A percentile compares a stretch with the other conserved stretches of the same genome.
These are phyloP conservation scores for Pseudococcus jackbeardsleyi DNA, from an alignment of 2,888 invertebrate genomes.

Conservation along the genomic window DNA sequence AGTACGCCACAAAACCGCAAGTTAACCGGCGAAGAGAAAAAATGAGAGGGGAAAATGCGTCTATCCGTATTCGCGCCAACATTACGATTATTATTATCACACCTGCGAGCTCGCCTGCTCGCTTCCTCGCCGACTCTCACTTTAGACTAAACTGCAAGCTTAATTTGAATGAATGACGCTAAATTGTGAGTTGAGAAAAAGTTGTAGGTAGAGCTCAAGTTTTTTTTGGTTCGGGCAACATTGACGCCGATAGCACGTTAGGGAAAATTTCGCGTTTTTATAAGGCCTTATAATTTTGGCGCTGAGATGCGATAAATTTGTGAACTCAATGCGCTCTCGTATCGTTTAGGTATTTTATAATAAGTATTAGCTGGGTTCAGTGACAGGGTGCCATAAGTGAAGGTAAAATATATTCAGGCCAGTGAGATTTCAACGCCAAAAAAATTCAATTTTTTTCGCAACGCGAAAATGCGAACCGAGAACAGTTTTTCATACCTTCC, in stretches of 20 bases:
- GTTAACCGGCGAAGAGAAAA: not conserved
- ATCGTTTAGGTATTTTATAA: no score
- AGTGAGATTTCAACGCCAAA: no score
- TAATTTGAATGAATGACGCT: slow-evolving; percentile 7
- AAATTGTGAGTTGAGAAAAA: not conserved
- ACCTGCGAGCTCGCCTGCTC: not conserved
- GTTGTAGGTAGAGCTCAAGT: not conserved
- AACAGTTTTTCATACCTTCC: no score
- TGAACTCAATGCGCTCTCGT: no score
- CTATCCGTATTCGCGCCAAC: not conserved
- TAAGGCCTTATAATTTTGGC: not conserved
- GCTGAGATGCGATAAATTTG: no score
- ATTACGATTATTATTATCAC: slow-evolving; percentile 8
- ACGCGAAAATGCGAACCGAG: no score
- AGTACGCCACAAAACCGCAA: not conserved
- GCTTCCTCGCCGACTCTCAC: not conserved
- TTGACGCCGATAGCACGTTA: not conserved
- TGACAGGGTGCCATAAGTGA: no score
- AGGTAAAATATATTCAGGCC: no score
- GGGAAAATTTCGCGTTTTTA: not conserved
- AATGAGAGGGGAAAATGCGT: not conserved
- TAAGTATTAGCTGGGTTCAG: no score
- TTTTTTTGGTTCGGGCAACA: not conserved
- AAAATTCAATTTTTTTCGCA: no score
- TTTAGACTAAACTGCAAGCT: not conserved